Evolutionary conservation across 2,888 invertebrate genomes (phyloP), one percentile per base, ranked within the genome.

Genomic region (Metallyticus violacea): DNA sequence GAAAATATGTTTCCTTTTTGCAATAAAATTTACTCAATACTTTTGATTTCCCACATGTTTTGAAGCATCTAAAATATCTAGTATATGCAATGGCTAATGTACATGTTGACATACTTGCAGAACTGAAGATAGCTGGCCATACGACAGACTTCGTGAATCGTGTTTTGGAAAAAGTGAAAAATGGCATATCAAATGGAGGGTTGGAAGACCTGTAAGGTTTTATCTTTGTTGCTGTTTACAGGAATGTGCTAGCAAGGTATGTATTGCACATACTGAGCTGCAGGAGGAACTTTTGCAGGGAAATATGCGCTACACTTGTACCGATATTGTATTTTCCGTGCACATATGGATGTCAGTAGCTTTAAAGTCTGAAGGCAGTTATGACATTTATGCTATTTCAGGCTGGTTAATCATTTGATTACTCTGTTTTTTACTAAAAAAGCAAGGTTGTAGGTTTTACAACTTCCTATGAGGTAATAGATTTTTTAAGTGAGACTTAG

Each of bases 111-210:
- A 2, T 85, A 88, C 87, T 94, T 90, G 86, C 94, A 97, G 98
- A 96, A 92, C 92, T 96, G 85, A 96, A 95, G 93, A 97, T 99
- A 91, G 99, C 98, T 85, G 98, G 97, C 85, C 95, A 96, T 90
- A 96, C 98, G 82, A 97, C 98, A 15, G 98, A 98, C 90, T 99
- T 97, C 92, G 99, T 99, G 78, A 99, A 99, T 92, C 95, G 95
- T 92, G 95, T 99, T 87, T 93, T 99, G 92, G 97, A 97, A 87
- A 97, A 96, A 91, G 95, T 98, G 86, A 96, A 95, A 92, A 92
- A 94, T 88, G 98, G 98, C 62, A 95, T 96, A 90, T 94, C 95
- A 85, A 95, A 95, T 89, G 96, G 97, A 89, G 97, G 97, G 85
- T 92, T 97, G 88, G 95, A 96, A 90, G 97, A 97, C 89, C 92